phyloP scores from a whole-genome alignment of 2,888 invertebrate genomes.

The Lithophane socia region DNA sequence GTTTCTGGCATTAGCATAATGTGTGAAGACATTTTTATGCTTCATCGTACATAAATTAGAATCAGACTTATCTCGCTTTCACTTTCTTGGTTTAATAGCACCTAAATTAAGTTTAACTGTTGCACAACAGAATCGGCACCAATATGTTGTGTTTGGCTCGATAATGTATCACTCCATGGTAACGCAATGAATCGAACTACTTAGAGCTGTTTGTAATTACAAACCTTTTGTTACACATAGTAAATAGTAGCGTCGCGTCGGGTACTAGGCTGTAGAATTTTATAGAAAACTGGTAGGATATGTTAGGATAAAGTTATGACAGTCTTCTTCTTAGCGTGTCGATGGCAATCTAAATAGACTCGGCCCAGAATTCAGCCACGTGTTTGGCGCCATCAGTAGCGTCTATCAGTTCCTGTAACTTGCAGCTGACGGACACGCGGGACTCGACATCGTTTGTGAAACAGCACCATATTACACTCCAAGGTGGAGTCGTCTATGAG shows the following conservation, averaged over 20 bases:
- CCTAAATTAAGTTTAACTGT: neutral
- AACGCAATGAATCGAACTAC: conserved; percentile 1
- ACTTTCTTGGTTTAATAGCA: neutral
- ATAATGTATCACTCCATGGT: neutral
- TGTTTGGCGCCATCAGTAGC: no score
- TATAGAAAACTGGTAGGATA: neutral
- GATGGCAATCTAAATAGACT: no score
- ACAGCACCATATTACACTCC: no score
- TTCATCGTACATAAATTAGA: neutral
- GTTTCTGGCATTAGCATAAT: conserved; percentile 25
- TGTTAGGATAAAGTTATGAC: neutral
- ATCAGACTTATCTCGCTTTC: neutral
- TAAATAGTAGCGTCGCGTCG: neutral
- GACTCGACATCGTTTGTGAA: no score
- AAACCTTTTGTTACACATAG: conserved; percentile 2
- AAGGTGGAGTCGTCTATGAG: no score
- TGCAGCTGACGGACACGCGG: no score
- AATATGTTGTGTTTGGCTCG: neutral
- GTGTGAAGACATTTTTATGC: neutral
- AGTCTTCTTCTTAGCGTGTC: no score
- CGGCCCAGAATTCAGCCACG: no score
- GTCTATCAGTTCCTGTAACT: no score
- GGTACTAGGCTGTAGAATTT: neutral
- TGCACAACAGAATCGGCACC: neutral
- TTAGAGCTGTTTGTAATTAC: conserved; percentile 2